Evolutionary conservation across 2,113 vertebrate species (phyloP).

Genomic region (Agapornis roseicollis): DNA sequence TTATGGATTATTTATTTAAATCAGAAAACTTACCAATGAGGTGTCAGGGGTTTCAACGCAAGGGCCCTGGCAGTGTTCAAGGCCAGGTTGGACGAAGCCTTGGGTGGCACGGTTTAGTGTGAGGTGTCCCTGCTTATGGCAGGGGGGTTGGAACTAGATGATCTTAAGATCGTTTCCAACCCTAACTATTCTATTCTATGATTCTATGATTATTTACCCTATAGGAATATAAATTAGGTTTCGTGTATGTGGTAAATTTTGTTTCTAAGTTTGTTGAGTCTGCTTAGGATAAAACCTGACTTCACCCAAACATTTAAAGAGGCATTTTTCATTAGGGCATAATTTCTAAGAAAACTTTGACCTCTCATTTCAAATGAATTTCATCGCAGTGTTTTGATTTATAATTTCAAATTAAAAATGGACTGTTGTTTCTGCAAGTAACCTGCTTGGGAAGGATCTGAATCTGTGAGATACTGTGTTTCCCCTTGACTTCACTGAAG

Average conservation of each 20-base stretch:
- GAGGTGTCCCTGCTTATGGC: no score
- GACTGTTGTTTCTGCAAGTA: not conserved
- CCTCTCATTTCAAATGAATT: not conserved
- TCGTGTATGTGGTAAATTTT: not conserved
- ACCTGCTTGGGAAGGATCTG: not conserved
- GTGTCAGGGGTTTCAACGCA: not conserved
- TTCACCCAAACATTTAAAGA: not conserved
- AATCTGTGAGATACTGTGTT: not conserved
- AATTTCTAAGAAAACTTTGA: constrained; percentile 17
- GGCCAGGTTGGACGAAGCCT: no score
- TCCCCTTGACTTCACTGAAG: not conserved
- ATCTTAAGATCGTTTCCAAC: no score
- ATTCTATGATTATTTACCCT: not conserved
- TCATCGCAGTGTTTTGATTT: not conserved
- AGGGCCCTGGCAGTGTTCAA: no score
- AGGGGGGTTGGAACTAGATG: no score
- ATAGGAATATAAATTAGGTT: not conserved
- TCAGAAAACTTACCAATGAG: not conserved
- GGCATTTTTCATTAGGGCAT: not conserved
- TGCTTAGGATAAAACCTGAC: not conserved
- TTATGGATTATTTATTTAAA: not conserved
- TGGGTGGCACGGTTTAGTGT: no score
- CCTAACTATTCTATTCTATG: no score
- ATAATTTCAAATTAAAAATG: constrained; percentile 10
- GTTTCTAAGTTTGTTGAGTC: not conserved